phyloP scores from a whole-genome alignment of 2,797 vertebrate species.

The Tympanoctomys barrerae region DNA sequence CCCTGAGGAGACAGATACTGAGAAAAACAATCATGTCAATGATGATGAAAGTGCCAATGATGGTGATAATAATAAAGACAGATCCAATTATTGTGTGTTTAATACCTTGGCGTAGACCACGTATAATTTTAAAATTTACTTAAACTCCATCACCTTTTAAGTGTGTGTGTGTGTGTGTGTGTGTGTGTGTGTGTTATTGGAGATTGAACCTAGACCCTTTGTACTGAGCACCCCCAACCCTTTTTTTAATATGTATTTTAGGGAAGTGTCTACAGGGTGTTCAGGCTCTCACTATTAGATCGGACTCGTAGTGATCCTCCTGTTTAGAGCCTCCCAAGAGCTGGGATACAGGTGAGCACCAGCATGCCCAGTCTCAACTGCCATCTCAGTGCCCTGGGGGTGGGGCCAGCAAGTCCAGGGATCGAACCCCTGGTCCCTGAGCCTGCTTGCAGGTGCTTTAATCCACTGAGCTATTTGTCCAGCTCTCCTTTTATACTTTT shows the following conservation, averaged over 20 bases:
- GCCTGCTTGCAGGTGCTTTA: too few species aligned
- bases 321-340: too few species aligned
- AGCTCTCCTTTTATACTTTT: neutral
- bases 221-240: neutral
- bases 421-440: too few species aligned
- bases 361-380: too few species aligned
- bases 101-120: neutral
- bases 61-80: neutral
- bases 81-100: neutral
- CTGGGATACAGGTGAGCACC: too few species aligned
- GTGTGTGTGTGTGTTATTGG: neutral
- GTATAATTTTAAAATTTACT: neutral
- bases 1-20: neutral
- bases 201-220: neutral
- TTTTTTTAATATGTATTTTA: neutral
- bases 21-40: neutral
- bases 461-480: too few species aligned
- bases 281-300: too few species aligned
- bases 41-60: neutral
- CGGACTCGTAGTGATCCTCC: too few species aligned
- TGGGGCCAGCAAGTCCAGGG: too few species aligned
- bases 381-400: too few species aligned
- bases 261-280: too few species aligned
- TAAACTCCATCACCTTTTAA: neutral
- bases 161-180: too few species aligned